These are phyloP conservation scores for Pseudachorutes palmiensis DNA, from an alignment of 1,140 invertebrate genomes.

Conservation along the genomic window DNA sequence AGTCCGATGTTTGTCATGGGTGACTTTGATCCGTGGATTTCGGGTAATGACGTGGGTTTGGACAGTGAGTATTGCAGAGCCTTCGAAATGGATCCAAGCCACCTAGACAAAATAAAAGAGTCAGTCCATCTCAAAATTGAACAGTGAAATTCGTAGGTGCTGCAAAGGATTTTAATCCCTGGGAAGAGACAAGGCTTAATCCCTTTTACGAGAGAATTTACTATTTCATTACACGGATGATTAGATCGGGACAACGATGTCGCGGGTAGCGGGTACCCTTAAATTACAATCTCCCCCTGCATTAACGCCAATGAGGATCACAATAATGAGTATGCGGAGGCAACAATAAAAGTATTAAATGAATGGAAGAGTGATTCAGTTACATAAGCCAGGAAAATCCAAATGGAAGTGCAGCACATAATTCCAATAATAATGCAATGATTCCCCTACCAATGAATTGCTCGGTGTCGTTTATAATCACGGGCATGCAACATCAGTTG, in stretches of 20 bases:
- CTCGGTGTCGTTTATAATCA: too few species aligned
- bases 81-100: constrained; percentile 76
- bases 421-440: too few species aligned
- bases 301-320: not conserved
- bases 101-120: constrained; percentile 15
- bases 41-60: constrained; percentile 85
- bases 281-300: not conserved
- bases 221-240: constrained; percentile 12
- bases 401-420: not conserved
- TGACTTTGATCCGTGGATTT: constrained; percentile 81
- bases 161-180: too few species aligned
- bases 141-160: too few species aligned
- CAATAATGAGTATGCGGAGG: not conserved
- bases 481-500: too few species aligned
- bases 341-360: not conserved
- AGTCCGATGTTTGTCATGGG: constrained; percentile 63
- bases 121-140: too few species aligned
- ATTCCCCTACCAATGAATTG: too few species aligned
- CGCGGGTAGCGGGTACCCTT: not conserved
- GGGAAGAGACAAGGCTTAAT: constrained; percentile 23
- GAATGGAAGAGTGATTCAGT: constrained; percentile 1
- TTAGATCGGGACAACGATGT: not conserved
- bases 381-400: not conserved
- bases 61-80: constrained; percentile 83
- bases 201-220: constrained; percentile 18